Evolutionary conservation across 2,888 invertebrate species (phyloP).

Genomic region (Thumatha senex): DNA sequence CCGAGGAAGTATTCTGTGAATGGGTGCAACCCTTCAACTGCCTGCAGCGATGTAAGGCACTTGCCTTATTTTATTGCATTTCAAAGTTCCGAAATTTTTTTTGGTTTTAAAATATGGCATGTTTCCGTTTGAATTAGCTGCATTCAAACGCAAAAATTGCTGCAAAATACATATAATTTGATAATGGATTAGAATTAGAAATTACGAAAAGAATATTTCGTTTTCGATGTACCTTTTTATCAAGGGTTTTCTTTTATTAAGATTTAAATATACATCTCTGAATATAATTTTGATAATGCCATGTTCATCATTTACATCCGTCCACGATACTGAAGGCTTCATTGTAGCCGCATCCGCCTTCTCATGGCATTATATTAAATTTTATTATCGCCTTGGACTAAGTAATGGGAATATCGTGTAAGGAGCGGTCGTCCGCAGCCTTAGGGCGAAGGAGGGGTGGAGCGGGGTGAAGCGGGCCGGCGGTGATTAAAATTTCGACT

Average conservation of each 20-base stretch:
- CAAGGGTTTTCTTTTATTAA: too few species aligned
- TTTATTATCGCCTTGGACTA: conserved; percentile 83
- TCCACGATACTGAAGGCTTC: conserved; percentile 47
- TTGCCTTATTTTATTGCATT: conserved; percentile 71
- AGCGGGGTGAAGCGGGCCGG: conserved; percentile 33
- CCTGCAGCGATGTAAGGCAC: conserved; percentile 64
- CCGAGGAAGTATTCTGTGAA: conserved; percentile 53
- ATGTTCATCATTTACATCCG: conserved; percentile 34
- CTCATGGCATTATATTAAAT: conserved; percentile 81
- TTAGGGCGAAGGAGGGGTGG: conserved; percentile 57
- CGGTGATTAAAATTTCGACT: conserved; percentile 82
- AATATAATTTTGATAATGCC: conserved; percentile 30
- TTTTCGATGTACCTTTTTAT: neutral
- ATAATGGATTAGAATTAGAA: conserved; percentile 3
- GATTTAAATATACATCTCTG: neutral
- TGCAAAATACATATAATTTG: conserved; percentile 15
- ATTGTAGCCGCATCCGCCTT: conserved; percentile 73
- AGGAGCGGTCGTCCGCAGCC: conserved; percentile 78
- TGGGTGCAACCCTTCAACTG: conserved; percentile 67
- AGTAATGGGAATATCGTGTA: conserved; percentile 85
- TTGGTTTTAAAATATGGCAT: conserved; percentile 41
- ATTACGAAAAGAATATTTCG: neutral
- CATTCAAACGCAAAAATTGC: conserved; percentile 4
- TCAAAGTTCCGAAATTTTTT: conserved; percentile 58
- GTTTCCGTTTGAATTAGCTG: conserved; percentile 22